Evolutionary conservation across 2,888 invertebrate genomes (phyloP), one percentile per base, ranked within the genome.

Genomic region (Caenorhabditis zanzibari): DNA sequence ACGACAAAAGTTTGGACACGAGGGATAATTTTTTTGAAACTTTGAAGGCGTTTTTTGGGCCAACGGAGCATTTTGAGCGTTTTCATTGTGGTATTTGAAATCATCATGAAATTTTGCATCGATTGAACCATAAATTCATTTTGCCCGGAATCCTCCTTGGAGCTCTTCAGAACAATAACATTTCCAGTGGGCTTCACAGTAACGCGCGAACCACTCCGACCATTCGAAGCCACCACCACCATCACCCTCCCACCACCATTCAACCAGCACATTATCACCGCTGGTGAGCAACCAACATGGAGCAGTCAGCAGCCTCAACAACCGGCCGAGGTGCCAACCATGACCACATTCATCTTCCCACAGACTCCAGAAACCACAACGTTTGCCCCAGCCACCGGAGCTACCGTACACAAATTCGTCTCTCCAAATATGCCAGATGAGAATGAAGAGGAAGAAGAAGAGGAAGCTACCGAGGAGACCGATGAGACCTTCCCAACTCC

Each of bases 271-370:
- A 71, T 83, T 2, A 83, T 83, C 19, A 82, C 82, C 24, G 82
- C 77, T 58, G 82, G 72, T 35, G 73, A 72, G 19, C 47, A 47
- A 19, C 66, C 47, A 49, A 56, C 41, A 54, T 76, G 64, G 76
- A 72, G 49, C 49, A 72, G 41, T 47, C 72, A 68, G 24, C 66
- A 41, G 24, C 35, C 61, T n/a, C 35, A 61, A 38, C 61, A 68
- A 35, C 47, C 52, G 28, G 35, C 64, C 5, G 80, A 49, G 59
- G 49, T 64, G 38, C 61, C 68, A 7, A 79, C 83, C 10, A 63
- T 56, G 71, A 77, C 85, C 16, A 85, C 87, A 3, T 87, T 87
- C 63, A 75, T 85, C 35, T 84, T 87, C 84, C 87, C 87, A 22
- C 84, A 85, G 47, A 84, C 85, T 3, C 82, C 82, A 2, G 82